Percentiles rank a stretch among this genome's conserved stretches.
phyloP scores from a whole-genome alignment of 1,140 invertebrate species.

The Magallana angulata region DNA sequence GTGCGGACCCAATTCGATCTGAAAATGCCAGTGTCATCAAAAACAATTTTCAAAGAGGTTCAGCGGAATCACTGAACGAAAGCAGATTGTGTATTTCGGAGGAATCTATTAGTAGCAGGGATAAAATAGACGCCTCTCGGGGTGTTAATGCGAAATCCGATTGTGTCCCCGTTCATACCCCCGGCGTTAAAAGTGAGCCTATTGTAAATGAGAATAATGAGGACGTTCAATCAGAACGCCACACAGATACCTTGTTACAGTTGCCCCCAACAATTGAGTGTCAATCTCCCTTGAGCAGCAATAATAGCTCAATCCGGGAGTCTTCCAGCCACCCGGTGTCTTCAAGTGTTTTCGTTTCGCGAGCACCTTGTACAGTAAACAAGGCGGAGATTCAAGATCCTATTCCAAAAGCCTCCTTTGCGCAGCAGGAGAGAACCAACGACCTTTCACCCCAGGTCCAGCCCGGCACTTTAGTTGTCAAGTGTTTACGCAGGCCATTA shows the following conservation, averaged over 20 bases:
- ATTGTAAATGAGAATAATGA: conserved; percentile 25
- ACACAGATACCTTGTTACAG: conserved; percentile 22
- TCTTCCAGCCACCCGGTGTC: conserved; percentile 25
- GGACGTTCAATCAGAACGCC: conserved; percentile 22
- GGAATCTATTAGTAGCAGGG: conserved; percentile 26
- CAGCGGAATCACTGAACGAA: conserved; percentile 11
- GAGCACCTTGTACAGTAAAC: conserved; percentile 35
- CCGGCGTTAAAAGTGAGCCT: conserved; percentile 24
- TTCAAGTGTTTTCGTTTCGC: conserved; percentile 37
- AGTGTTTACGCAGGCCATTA: conserved; percentile 62
- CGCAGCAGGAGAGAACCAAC: conserved; percentile 16
- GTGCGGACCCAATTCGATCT: conserved; percentile 13
- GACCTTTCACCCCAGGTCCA: conserved; percentile 26
- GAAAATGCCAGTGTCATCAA: conserved; percentile 24
- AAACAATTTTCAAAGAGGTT: conserved; percentile 32
- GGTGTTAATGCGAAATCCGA: conserved; percentile 25
- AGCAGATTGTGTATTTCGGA: conserved; percentile 33
- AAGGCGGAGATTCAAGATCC: conserved; percentile 24
- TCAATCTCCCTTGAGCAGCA: conserved; percentile 20
- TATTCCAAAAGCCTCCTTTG: not conserved
- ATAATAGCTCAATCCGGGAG: conserved; percentile 25
- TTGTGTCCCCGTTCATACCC: conserved; percentile 25
- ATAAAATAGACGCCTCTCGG: conserved; percentile 1
- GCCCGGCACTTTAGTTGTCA: conserved; percentile 45
- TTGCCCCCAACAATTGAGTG: conserved; percentile 19